These are phyloP conservation scores for Eupeodes luniger DNA, from an alignment of 2,888 invertebrate genomes.

Conservation along the genomic window DNA sequence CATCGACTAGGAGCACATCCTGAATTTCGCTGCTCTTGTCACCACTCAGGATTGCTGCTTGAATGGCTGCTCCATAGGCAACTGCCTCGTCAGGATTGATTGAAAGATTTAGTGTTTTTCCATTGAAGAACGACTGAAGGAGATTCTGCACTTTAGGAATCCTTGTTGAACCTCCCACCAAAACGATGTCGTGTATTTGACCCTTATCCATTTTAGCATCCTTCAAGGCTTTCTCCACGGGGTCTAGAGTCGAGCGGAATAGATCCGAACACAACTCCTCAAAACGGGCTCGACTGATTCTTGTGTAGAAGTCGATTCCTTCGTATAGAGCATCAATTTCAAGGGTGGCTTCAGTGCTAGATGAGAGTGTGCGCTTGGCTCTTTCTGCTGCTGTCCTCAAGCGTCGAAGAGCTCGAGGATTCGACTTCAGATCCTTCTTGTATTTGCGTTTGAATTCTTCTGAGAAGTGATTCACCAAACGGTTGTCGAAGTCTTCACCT, in stretches of 20 bases:
- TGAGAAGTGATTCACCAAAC: constrained; percentile 93
- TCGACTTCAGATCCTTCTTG: constrained; percentile 88
- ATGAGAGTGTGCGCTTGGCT: constrained; percentile 91
- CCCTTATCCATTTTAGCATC: constrained; percentile 92
- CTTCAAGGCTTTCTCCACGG: constrained; percentile 90
- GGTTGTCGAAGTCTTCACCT: constrained; percentile 96
- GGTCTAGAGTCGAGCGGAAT: constrained; percentile 89
- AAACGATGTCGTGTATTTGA: constrained; percentile 90
- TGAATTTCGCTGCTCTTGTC: constrained; percentile 90
- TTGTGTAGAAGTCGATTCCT: constrained; percentile 90
- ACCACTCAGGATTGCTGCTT: constrained; percentile 89
- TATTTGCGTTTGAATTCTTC: constrained; percentile 93
- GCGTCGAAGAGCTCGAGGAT: constrained; percentile 88
- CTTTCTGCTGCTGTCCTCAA: constrained; percentile 91
- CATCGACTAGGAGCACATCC: constrained; percentile 89
- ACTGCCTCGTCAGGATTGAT: constrained; percentile 94
- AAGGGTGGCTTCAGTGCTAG: constrained; percentile 90
- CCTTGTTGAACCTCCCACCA: constrained; percentile 92
- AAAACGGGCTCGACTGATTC: constrained; percentile 90
- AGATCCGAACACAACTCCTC: constrained; percentile 90
- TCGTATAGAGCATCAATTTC: constrained; percentile 91
- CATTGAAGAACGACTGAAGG: constrained; percentile 90
- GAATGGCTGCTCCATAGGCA: constrained; percentile 91
- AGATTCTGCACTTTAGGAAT: constrained; percentile 92
- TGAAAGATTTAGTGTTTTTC: constrained; percentile 89